Conservation (phyloP, 2,797 vertebrate species). For the Sebastes nivosus region DNA sequence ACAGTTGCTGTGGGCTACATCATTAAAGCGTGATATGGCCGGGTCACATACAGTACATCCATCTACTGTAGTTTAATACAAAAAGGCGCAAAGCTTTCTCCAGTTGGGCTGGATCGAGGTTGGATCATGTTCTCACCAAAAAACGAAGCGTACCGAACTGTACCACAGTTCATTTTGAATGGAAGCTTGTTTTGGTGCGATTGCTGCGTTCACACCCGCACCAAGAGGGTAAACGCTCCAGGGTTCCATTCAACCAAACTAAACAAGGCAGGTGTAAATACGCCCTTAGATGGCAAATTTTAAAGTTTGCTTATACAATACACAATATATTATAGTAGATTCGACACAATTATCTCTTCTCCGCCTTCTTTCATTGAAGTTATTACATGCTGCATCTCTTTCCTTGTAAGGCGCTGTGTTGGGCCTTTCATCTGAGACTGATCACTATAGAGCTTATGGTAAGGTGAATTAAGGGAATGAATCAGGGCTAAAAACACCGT, state of each 20-base stretch:
- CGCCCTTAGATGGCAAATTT: not conserved
- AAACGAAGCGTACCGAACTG: no score
- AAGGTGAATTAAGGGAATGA: slow-evolving; percentile 17
- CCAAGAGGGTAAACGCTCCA: no score
- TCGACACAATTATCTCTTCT: not conserved
- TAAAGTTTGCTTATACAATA: not conserved
- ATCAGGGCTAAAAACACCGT: slow-evolving; percentile 24
- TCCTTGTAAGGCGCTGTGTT: not conserved
- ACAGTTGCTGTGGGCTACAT: not conserved
- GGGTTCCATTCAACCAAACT: no score
- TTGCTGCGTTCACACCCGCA: no score
- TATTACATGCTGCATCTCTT: not conserved
- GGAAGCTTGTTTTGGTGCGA: no score
- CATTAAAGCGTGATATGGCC: not conserved
- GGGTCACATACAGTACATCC: not conserved
- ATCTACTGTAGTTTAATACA: not conserved
- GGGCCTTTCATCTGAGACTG: slow-evolving; percentile 14
- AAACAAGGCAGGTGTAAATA: no score
- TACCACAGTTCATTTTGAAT: no score
- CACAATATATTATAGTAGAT: not conserved
- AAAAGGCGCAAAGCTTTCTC: no score
- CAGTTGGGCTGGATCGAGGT: no score
- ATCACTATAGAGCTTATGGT: not conserved
- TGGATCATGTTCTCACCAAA: no score
- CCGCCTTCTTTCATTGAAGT: not conserved